Base-by-base conservation (phyloP, 1,140 invertebrate species). In the Lordiphosa collinella region DNA sequence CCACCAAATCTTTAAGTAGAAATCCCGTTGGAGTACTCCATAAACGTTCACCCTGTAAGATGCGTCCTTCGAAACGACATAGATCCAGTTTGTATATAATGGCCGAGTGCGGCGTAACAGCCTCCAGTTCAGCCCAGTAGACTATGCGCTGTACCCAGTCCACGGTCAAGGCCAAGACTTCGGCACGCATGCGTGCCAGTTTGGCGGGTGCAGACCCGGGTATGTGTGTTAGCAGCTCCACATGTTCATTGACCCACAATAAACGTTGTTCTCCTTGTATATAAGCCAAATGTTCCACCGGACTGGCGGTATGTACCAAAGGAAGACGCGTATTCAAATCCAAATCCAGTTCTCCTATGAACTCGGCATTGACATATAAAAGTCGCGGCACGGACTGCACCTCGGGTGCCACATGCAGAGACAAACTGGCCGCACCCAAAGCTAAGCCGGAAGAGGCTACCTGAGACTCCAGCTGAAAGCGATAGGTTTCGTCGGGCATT, bases 111-210 rank as follows among this genome's bases (percentile, higher is more conserved):
- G 68, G 46, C 1, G n/a, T 29, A 0, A 44, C 46, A 2, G 91
- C 89, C 10, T 85, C 68, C 41, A 92, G 87, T 88, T 96, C 94
- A 0, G 93, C 90, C 93, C 95, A 95, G 78, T 96, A 98, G 1
- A 98, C 88, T 38, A 93, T 93, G 41, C 95, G 91, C 35, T 93
- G 92, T 7, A 98, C 91, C 96, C 96, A 98, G 88, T 98, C 96
- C 0, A 96, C 90, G 5, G 93, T 93, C 5, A 98, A 85, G 1
- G 85, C 58, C 3, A 88, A 57, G 1, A 88, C 86, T 22, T 92
- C 92, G 11, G 92, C 92, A 47, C 93, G 92, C 13, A 96, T 90
- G 7, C 93, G 90, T 3, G 92, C 86, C 54, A 96, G 90, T 91
- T 94, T 92, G 0, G 91, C 91, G 1, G 90, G 90, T 10, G 92